Evolutionary conservation across 1,140 invertebrate species (phyloP).

Genomic region (Trachymyrmex septentrionalis): DNA sequence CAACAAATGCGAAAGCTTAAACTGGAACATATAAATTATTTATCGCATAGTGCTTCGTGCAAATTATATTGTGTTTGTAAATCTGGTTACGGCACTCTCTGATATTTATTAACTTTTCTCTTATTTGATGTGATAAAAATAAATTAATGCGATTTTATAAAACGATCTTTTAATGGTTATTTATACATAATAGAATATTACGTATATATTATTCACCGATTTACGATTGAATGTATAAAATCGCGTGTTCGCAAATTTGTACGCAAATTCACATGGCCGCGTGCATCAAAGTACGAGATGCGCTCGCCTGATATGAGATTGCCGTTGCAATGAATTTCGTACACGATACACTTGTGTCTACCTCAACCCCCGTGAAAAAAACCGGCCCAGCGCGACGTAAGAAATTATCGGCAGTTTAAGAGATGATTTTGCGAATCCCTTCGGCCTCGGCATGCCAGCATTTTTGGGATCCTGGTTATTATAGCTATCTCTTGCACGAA

Average conservation of each 20-base stretch:
- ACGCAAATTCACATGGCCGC: conserved; percentile 17
- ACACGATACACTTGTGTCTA: conserved; percentile 47
- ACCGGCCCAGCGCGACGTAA: conserved; percentile 16
- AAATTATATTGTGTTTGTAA: conserved; percentile 37
- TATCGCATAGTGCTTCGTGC: neutral
- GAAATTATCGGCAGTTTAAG: conserved; percentile 54
- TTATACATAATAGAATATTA: conserved; percentile 30
- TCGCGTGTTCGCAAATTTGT: conserved; percentile 16
- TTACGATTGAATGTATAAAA: conserved; percentile 3
- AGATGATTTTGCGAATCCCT: conserved; percentile 37
- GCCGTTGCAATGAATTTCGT: conserved; percentile 43
- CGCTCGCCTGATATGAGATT: conserved; percentile 26
- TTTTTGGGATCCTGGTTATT: conserved; percentile 36
- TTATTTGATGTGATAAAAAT: conserved; percentile 30
- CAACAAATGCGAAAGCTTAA: conserved; percentile 33
- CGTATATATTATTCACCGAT: neutral
- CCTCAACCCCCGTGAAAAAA: neutral
- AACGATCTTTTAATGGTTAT: conserved; percentile 50
- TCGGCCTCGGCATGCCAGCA: conserved; percentile 29
- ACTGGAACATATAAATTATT: conserved; percentile 45
- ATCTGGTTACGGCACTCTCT: conserved; percentile 15
- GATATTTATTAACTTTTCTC: conserved; percentile 34
- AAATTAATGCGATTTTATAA: conserved; percentile 50
- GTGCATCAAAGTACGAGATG: conserved; percentile 40
- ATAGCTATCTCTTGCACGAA: conserved; percentile 48